phyloP scores from a whole-genome alignment of 2,888 invertebrate genomes.

The Lasioglossum lativentre region DNA sequence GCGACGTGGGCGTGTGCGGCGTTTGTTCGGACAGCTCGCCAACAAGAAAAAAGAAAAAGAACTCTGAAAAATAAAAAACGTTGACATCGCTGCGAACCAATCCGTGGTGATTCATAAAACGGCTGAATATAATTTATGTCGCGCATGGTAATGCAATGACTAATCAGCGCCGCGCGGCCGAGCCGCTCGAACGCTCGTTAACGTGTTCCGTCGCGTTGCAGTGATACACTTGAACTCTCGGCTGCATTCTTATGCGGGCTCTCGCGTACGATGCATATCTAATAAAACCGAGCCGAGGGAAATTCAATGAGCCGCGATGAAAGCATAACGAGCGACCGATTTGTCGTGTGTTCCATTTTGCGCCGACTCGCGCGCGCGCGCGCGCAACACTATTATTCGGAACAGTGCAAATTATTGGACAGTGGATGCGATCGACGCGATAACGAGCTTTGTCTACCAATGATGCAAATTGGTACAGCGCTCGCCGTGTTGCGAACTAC shows the following conservation, averaged over 20 bases:
- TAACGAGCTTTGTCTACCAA: background rate
- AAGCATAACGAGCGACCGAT: conserved; percentile 8
- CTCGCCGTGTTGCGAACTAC: background rate
- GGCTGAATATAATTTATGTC: conserved; percentile 53
- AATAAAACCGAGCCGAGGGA: conserved; percentile 1
- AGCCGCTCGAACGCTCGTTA: conserved; percentile 14
- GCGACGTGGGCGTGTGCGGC: background rate
- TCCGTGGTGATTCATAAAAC: conserved; percentile 46
- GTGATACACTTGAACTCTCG: conserved; percentile 49
- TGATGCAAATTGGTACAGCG: background rate
- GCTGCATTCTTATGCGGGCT: conserved; percentile 30
- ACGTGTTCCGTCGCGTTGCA: conserved; percentile 27
- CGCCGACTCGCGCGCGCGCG: background rate
- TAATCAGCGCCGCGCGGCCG: conserved; percentile 37
- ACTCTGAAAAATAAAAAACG: background rate
- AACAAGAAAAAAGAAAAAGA: background rate
- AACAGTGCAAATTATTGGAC: background rate
- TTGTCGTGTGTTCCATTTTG: conserved; percentile 11
- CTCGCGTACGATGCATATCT: conserved; percentile 30
- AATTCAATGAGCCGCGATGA: conserved; percentile 19
- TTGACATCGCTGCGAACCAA: conserved; percentile 8
- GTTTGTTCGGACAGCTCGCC: background rate
- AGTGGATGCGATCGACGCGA: background rate
- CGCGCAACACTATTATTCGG: background rate
- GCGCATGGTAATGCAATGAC: conserved; percentile 54